Percentiles rank a stretch among this genome's conserved stretches.
These are phyloP conservation scores for Xyrauchen texanus DNA, from an alignment of 2,113 vertebrate species.

Conservation along the genomic window DNA sequence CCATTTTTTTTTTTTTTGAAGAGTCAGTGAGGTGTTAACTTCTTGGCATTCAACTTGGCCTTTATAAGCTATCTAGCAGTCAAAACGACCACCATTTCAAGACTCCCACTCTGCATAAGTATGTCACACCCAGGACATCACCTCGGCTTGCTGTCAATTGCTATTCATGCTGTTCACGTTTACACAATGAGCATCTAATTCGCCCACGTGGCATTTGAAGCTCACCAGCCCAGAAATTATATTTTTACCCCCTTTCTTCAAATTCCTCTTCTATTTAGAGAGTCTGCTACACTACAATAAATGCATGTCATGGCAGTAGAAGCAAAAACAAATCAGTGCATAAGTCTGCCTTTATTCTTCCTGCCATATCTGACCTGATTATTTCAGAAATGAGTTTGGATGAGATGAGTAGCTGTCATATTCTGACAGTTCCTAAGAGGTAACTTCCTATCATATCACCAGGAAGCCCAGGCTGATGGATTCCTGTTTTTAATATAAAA, in stretches of 20 bases:
- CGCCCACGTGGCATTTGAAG: not conserved
- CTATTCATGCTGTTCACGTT: not conserved
- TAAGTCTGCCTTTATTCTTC: not conserved
- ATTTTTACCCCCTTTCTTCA: not conserved
- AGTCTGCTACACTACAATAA: not conserved
- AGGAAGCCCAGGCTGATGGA: too few species aligned
- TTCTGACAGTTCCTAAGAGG: too few species aligned
- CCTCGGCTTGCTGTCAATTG: conserved; percentile 2
- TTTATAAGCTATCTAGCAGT: not conserved
- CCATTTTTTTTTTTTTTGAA: too few species aligned
- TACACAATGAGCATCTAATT: conserved; percentile 27
- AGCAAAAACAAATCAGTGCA: not conserved
- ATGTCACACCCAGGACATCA: not conserved
- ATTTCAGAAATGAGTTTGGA: not conserved
- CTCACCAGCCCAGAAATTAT: conserved; percentile 7
- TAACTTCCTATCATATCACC: too few species aligned
- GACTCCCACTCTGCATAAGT: conserved; percentile 15
- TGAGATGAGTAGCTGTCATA: not conserved
- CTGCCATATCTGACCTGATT: not conserved
- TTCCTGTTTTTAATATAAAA: not conserved
- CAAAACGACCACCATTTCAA: conserved; percentile 15
- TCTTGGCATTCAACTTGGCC: not conserved
- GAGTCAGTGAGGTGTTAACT: not conserved
- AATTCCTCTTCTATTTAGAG: not conserved
- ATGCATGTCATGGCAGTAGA: not conserved